phyloP scores from a whole-genome alignment of 2,888 invertebrate genomes.

The Leptura quadrifasciata region DNA sequence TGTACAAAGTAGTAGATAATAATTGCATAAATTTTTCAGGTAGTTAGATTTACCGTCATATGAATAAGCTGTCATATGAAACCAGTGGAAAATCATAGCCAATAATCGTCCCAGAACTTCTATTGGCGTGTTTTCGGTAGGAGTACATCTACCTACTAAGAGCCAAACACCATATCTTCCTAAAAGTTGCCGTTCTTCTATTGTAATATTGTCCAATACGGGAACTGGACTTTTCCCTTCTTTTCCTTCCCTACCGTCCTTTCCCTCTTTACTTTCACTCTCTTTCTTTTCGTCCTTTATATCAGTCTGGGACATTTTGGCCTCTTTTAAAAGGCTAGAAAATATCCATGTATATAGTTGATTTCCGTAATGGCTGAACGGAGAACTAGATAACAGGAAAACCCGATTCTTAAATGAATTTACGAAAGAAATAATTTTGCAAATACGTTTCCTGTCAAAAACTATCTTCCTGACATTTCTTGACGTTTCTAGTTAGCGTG shows the following conservation, averaged over 20 bases:
- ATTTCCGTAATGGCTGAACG: no score
- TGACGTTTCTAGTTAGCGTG: no score
- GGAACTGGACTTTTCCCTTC: constrained; percentile 72
- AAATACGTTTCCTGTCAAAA: no score
- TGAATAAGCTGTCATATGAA: constrained; percentile 97
- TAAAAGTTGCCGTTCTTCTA: constrained; percentile 92
- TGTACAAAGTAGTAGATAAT: constrained; percentile 53
- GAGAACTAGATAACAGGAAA: no score
- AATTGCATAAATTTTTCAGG: constrained; percentile 8
- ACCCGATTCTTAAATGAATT: no score
- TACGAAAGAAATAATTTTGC: no score
- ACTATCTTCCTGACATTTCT: no score
- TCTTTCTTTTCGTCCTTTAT: constrained; percentile 73
- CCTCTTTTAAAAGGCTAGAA: constrained; percentile 90
- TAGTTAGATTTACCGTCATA: constrained; percentile 84
- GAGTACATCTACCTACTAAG: constrained; percentile 93
- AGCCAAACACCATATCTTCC: constrained; percentile 98
- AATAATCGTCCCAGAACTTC: constrained; percentile 92
- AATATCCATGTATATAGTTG: not conserved
- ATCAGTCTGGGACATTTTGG: constrained; percentile 87
- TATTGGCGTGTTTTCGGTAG: constrained; percentile 84
- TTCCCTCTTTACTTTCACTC: constrained; percentile 56
- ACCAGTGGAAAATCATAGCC: constrained; percentile 99
- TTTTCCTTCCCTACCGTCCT: constrained; percentile 60
- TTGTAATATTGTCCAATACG: constrained; percentile 82